Conservation (phyloP, 2,113 vertebrate species). For the Myotis lucifugus region DNA sequence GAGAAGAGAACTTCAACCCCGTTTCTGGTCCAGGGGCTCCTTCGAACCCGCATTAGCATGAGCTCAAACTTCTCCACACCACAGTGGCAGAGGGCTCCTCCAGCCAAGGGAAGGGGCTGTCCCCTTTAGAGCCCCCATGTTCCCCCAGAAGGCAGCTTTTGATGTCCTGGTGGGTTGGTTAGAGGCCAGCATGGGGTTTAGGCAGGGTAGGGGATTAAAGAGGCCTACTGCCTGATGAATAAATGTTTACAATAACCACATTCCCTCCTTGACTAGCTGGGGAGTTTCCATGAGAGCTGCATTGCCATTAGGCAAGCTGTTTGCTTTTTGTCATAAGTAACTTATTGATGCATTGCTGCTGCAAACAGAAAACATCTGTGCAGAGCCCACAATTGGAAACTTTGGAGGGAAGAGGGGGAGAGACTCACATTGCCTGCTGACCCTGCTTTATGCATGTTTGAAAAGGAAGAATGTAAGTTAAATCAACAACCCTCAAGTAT, state of each 20-base stretch:
- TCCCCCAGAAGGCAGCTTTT: background rate
- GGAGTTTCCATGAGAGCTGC: conserved; percentile 54
- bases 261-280: conserved; percentile 67
- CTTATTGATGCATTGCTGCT: conserved; percentile 65
- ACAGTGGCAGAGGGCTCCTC: background rate
- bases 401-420: background rate
- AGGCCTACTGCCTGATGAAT: conserved; percentile 58
- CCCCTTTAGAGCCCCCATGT: background rate
- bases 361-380: conserved; percentile 79
- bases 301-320: conserved; percentile 58
- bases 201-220: conserved; percentile 48
- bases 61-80: background rate
- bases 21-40: background rate
- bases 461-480: conserved; percentile 58
- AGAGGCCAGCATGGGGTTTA: conserved; percentile 43
- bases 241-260: conserved; percentile 74
- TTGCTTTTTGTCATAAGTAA: conserved; percentile 65
- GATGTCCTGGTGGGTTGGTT: conserved; percentile 53
- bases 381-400: conserved; percentile 66
- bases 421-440: conserved; percentile 52
- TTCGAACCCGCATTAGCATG: background rate
- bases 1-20: background rate
- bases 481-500: conserved; percentile 47
- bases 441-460: conserved; percentile 45
- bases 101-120: background rate